These are phyloP conservation scores for Calidris pugnax DNA, from an alignment of 2,113 vertebrate genomes.

Conservation along the genomic window DNA sequence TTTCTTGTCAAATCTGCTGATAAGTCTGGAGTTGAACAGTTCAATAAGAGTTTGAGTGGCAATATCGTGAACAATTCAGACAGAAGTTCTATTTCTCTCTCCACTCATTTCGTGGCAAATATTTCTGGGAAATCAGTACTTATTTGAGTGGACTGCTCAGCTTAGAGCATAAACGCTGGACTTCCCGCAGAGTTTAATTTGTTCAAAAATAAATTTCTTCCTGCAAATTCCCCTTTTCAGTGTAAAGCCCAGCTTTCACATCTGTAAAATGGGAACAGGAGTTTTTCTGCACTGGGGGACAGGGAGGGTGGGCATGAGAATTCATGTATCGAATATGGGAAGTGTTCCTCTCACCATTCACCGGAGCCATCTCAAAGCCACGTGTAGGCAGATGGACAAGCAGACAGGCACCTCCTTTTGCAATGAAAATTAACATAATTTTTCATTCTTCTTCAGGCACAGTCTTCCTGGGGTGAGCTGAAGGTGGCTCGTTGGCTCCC, in stretches of 20 bases:
- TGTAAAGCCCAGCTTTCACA: not conserved
- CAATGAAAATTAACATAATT: not conserved
- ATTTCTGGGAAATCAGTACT: conserved; percentile 9
- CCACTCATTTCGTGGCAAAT: not conserved
- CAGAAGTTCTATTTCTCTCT: not conserved
- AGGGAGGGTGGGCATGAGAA: not conserved
- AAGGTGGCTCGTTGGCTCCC: not conserved
- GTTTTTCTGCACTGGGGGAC: not conserved
- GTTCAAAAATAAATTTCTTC: not conserved
- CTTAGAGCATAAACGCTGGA: not conserved
- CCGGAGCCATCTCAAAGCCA: not conserved
- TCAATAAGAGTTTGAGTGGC: not conserved
- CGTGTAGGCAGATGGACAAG: not conserved
- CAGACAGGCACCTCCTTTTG: not conserved
- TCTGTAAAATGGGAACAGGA: not conserved
- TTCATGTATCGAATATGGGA: not conserved
- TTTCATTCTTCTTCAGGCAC: not conserved
- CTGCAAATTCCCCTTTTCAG: not conserved
- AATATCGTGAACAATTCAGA: not conserved
- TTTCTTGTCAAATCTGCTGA: not conserved
- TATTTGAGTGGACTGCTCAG: not conserved
- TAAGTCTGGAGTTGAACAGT: not conserved
- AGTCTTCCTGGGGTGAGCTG: not conserved
- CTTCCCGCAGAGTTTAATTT: not conserved
- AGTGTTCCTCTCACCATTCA: not conserved